Conservation (phyloP, 1,140 invertebrate species). For the Pseudomyrmex pallidus region DNA sequence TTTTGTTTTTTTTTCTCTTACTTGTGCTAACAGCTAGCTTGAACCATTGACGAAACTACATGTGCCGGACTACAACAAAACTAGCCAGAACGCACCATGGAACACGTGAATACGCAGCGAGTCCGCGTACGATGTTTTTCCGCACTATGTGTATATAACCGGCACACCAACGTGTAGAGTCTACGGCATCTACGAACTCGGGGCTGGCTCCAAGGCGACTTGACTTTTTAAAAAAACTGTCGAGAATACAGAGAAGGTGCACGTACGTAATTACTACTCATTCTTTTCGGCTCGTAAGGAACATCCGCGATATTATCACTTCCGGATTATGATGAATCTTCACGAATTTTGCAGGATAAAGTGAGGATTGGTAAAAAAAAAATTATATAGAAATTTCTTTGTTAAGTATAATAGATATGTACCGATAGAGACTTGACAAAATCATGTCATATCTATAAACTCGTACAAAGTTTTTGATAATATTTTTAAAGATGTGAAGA, state of each 20-base stretch:
- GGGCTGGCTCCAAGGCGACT: slow-evolving; percentile 81
- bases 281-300: slow-evolving; percentile 50
- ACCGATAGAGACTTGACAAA: neutral
- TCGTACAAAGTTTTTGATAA: too few relatives aligned
- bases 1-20: slow-evolving; percentile 48
- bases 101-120: slow-evolving; percentile 62
- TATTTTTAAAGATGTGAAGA: too few relatives aligned
- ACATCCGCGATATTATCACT: slow-evolving; percentile 28
- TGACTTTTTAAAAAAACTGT: slow-evolving; percentile 83
- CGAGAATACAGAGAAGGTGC: slow-evolving; percentile 83
- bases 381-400: neutral
- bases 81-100: slow-evolving; percentile 49
- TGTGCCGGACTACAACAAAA: slow-evolving; percentile 47
- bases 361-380: neutral
- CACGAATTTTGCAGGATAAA: slow-evolving; percentile 15
- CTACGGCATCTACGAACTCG: slow-evolving; percentile 77
- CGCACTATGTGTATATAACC: slow-evolving; percentile 76
- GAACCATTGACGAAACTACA: slow-evolving; percentile 63
- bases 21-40: slow-evolving; percentile 51
- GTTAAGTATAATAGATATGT: neutral
- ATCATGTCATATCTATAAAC: neutral
- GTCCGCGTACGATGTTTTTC: slow-evolving; percentile 68
- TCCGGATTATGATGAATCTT: slow-evolving; percentile 22
- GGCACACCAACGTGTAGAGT: slow-evolving; percentile 62
- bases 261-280: slow-evolving; percentile 80